These are phyloP conservation scores for Danio albolineatus DNA, from an alignment of 2,797 vertebrate species.

Conservation along the genomic window DNA sequence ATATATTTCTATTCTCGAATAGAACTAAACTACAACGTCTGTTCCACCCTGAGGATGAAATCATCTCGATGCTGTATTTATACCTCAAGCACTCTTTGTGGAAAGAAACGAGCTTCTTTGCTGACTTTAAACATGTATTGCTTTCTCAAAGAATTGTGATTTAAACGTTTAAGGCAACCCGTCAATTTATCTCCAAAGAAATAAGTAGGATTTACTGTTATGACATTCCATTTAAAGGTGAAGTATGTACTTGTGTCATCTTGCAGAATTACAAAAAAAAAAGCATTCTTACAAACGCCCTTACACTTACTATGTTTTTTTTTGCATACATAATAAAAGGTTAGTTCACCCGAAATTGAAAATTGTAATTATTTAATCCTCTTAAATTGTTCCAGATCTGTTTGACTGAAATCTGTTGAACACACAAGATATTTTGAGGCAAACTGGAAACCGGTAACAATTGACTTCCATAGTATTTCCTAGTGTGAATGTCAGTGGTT, in stretches of 20 bases:
- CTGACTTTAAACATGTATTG: background rate
- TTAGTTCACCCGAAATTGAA: too few species aligned
- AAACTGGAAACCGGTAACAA: too few species aligned
- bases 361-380: too few species aligned
- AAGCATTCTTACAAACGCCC: background rate
- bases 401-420: too few species aligned
- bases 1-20: conserved; percentile 53
- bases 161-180: background rate
- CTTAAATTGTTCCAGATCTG: too few species aligned
- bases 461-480: too few species aligned
- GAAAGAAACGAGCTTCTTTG: background rate
- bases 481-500: too few species aligned
- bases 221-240: background rate
- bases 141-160: background rate
- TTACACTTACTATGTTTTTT: background rate
- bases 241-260: background rate
- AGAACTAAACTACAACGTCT: conserved; percentile 42
- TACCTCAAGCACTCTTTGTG: conserved; percentile 52
- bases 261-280: background rate
- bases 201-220: background rate
- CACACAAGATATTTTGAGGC: too few species aligned
- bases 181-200: background rate
- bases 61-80: conserved; percentile 59
- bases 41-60: conserved; percentile 50
- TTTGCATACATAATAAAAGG: too few species aligned